Conservation (phyloP, 1,140 invertebrate species). For the Drosophila ambigua region DNA sequence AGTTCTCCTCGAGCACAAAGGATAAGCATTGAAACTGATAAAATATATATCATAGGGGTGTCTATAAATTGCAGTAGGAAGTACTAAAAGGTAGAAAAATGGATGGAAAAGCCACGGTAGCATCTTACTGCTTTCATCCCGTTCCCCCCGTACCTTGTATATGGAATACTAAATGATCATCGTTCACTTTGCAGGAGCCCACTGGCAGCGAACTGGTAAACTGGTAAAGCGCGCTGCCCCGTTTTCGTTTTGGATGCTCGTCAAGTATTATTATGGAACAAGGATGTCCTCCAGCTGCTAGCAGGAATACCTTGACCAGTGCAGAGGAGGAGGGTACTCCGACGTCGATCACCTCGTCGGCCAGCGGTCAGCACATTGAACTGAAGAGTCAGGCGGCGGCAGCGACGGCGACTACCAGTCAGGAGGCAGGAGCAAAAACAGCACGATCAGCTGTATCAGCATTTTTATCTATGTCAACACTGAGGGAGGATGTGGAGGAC, state of each 20-base stretch:
- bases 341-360: constrained; percentile 17
- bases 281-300: constrained; percentile 72
- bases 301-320: constrained; percentile 48
- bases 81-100: too few relatives aligned
- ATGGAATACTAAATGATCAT: too few relatives aligned
- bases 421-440: constrained; percentile 25
- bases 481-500: constrained; percentile 75
- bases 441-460: constrained; percentile 19
- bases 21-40: constrained; percentile 15
- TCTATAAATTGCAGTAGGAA: too few relatives aligned
- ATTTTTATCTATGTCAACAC: constrained; percentile 72
- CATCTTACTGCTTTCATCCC: neutral
- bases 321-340: constrained; percentile 50
- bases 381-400: neutral
- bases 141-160: too few relatives aligned
- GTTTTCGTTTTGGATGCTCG: constrained; percentile 34
- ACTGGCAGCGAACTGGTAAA: neutral
- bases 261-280: constrained; percentile 77
- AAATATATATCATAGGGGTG: constrained; percentile 2
- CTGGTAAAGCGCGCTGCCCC: constrained; percentile 25
- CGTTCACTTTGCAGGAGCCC: constrained; percentile 34
- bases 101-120: too few relatives aligned
- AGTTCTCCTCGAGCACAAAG: constrained; percentile 33
- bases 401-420: constrained; percentile 57
- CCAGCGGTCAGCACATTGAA: constrained; percentile 19